Evolutionary conservation across 2,888 invertebrate species (phyloP), one percentile per base, ranked within the genome.

Genomic region (Acleris holmiana): DNA sequence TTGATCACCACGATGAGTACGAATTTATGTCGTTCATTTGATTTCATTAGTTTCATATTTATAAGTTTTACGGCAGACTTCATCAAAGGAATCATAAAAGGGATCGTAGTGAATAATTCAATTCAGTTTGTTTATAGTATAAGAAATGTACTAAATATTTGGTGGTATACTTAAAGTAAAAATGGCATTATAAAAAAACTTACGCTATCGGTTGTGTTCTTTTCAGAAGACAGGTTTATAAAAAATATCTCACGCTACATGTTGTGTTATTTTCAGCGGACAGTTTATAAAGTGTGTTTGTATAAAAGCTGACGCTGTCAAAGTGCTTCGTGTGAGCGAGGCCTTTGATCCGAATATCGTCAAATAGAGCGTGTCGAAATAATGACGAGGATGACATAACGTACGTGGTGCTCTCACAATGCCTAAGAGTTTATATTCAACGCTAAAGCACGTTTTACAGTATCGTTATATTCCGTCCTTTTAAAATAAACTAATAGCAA

Each of bases 341-440:
- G 25, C 23, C 65, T 65, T 60, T 60, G 65, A 65, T 59, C 55
- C 60, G 60, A 60, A 60, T 60, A 60, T 55, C 55, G 49, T 54
- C 49, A 65, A 65, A 65, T 65, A 65, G 65, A 65, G 55, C 60
- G 49, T 65, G 49, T 35, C 59, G 55, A 65, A 55, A 65, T 65
- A 65, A 65, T 60, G 65, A 60, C 49, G 60, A 49, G 54, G n/a
- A 35, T 46, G 65, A 46, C 59, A 55, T 65, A 50, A 53, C 41
- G 29, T 44, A 59, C 53, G n/a, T n/a, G 47, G 44, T 13, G 15
- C 8, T 17, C 58, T 48, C 44, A 58, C 58, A 54, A 25, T 54
- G 64, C 35, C 21, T 2, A 8, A 25, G 25, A 25, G 15, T 7
- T 4, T 17, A 17, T 49, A 21, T 49, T 49, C 0, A 23, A 23